phyloP scores from a whole-genome alignment of 2,797 vertebrate genomes.

The Manis crassicaudata region DNA sequence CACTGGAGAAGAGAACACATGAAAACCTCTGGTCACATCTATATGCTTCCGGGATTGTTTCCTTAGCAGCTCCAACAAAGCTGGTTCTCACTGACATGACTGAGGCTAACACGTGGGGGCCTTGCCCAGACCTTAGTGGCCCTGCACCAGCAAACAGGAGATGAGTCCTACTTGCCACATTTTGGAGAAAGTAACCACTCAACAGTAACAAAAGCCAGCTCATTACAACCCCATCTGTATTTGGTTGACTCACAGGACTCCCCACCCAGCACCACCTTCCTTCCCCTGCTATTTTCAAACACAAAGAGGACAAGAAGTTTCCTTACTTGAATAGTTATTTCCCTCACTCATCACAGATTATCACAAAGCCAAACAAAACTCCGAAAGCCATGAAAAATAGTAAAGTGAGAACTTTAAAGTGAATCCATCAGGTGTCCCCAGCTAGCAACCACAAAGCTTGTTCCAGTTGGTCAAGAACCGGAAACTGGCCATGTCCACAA shows the following conservation, averaged over 20 bases:
- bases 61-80: not conserved
- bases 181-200: not conserved
- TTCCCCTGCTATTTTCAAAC: not conserved
- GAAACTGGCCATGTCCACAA: not conserved
- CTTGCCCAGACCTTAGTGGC: not conserved
- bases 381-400: not conserved
- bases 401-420: not conserved
- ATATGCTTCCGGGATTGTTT: not conserved
- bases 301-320: not conserved
- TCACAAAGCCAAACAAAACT: not conserved
- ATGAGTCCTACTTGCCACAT: not conserved
- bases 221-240: not conserved
- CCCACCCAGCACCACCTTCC: not conserved
- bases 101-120: not conserved
- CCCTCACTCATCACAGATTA: not conserved
- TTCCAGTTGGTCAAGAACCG: not conserved
- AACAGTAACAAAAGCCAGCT: not conserved
- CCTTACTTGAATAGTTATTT: not conserved
- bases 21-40: not conserved
- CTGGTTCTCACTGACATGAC: not conserved
- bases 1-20: constrained; percentile 84
- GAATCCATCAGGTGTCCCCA: not conserved
- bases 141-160: not conserved
- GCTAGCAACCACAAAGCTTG: not conserved
- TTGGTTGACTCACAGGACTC: not conserved